These are phyloP conservation scores for Perizoma affinitatum DNA, from an alignment of 2,888 invertebrate genomes.

Conservation along the genomic window DNA sequence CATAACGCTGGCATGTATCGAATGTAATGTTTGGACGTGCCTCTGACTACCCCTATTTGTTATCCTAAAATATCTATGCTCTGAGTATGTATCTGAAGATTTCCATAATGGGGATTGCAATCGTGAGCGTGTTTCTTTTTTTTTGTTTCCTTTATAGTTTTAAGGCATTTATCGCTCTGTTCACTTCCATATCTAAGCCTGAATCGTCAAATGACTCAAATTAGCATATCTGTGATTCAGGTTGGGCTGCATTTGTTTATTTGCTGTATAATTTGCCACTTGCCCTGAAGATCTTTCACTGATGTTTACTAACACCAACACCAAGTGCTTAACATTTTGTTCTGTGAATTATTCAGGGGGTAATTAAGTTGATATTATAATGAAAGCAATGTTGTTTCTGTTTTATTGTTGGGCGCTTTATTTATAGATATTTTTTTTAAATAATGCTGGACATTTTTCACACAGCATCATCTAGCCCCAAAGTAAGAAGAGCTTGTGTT, in stretches of 20 bases:
- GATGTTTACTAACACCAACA: slow-evolving; percentile 33
- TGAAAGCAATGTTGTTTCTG: slow-evolving; percentile 3
- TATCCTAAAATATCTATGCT: no score
- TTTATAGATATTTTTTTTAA: no score
- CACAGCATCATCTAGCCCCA: no score
- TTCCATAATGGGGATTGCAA: no score
- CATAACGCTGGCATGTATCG: no score
- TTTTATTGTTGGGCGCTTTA: neutral
- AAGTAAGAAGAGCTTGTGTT: no score
- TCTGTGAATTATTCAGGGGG: slow-evolving; percentile 32
- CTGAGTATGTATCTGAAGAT: no score
- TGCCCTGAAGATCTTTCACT: slow-evolving; percentile 24
- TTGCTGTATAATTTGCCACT: slow-evolving; percentile 39
- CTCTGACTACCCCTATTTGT: no score
- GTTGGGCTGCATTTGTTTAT: slow-evolving; percentile 44
- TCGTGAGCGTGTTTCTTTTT: no score
- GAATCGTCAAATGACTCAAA: slow-evolving; percentile 53
- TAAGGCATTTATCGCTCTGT: slow-evolving; percentile 14
- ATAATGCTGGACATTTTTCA: no score
- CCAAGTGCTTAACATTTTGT: slow-evolving; percentile 26
- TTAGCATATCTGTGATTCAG: slow-evolving; percentile 64
- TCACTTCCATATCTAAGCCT: slow-evolving; percentile 17
- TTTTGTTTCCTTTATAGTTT: no score
- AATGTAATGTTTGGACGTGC: no score
- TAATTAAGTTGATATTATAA: slow-evolving; percentile 24